Conservation (phyloP, 2,888 invertebrate genomes). For the Selenia dentaria region DNA sequence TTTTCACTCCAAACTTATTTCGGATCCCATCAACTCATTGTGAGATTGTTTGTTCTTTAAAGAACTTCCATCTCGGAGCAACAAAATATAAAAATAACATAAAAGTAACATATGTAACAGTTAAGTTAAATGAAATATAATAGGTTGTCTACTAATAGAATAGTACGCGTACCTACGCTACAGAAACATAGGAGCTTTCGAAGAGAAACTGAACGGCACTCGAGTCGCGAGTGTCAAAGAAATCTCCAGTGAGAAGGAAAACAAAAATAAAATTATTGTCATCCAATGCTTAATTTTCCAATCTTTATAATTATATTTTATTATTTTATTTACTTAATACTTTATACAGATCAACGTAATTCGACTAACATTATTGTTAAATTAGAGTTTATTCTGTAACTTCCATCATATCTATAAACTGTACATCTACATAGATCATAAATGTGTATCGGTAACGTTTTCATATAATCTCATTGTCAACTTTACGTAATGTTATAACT, state of each 20-base stretch:
- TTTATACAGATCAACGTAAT: slow-evolving; percentile 70
- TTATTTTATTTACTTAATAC: slow-evolving; percentile 64
- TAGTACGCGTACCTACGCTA: too few relatives aligned
- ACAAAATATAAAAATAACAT: too few relatives aligned
- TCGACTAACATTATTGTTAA: slow-evolving; percentile 49
- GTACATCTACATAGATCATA: slow-evolving; percentile 50
- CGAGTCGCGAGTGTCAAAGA: slow-evolving; percentile 41
- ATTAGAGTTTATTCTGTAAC: slow-evolving; percentile 44
- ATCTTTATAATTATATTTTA: slow-evolving; percentile 63
- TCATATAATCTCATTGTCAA: slow-evolving; percentile 59
- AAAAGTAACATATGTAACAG: too few relatives aligned
- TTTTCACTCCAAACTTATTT: slow-evolving; percentile 9
- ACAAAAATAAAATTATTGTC: slow-evolving; percentile 83
- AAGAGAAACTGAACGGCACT: slow-evolving; percentile 43
- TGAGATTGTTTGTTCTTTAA: too few relatives aligned
- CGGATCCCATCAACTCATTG: too few relatives aligned
- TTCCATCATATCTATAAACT: slow-evolving; percentile 54
- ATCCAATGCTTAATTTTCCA: slow-evolving; percentile 79
- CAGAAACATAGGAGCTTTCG: slow-evolving; percentile 11
- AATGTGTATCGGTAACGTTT: slow-evolving; percentile 44
- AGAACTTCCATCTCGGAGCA: too few relatives aligned
- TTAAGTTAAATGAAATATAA: too few relatives aligned
- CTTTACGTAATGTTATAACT: slow-evolving; percentile 39
- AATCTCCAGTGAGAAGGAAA: slow-evolving; percentile 61
- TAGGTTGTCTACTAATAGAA: too few relatives aligned